phyloP scores from a whole-genome alignment of 1,140 invertebrate species.

The Aphelinus atriplicis region DNA sequence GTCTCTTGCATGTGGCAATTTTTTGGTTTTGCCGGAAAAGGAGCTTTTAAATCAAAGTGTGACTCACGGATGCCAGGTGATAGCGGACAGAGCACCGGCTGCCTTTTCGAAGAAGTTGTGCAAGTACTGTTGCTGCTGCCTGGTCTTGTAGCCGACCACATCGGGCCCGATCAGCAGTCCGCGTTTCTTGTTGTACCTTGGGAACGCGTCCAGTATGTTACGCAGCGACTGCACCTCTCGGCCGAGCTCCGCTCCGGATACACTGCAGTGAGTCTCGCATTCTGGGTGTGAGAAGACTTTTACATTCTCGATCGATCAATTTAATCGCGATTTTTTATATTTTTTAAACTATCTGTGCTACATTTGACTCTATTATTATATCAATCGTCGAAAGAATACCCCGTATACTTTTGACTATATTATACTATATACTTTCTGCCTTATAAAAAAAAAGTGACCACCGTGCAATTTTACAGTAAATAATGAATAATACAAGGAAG shows the following conservation, averaged over 20 bases:
- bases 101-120: conserved; percentile 69
- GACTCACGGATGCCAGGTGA: conserved; percentile 74
- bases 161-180: conserved; percentile 61
- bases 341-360: not conserved
- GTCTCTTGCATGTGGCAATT: not conserved
- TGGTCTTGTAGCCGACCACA: conserved; percentile 52
- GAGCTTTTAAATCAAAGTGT: too few relatives aligned
- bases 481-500: too few relatives aligned
- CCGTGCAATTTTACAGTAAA: too few relatives aligned
- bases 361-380: too few relatives aligned
- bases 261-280: conserved; percentile 54
- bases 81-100: conserved; percentile 66
- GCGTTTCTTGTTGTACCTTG: conserved; percentile 53
- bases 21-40: not conserved
- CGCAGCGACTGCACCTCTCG: conserved; percentile 68
- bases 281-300: conserved; percentile 42
- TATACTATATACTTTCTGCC: too few relatives aligned
- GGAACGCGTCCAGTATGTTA: conserved; percentile 69
- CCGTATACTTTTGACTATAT: too few relatives aligned
- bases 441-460: too few relatives aligned
- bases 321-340: not conserved
- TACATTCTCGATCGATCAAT: not conserved
- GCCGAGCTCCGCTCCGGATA: conserved; percentile 56
- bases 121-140: conserved; percentile 66
- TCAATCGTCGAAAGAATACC: too few relatives aligned